Base-by-base conservation (phyloP, 2,888 invertebrate genomes). In the Macrosoma leucophasiata region DNA sequence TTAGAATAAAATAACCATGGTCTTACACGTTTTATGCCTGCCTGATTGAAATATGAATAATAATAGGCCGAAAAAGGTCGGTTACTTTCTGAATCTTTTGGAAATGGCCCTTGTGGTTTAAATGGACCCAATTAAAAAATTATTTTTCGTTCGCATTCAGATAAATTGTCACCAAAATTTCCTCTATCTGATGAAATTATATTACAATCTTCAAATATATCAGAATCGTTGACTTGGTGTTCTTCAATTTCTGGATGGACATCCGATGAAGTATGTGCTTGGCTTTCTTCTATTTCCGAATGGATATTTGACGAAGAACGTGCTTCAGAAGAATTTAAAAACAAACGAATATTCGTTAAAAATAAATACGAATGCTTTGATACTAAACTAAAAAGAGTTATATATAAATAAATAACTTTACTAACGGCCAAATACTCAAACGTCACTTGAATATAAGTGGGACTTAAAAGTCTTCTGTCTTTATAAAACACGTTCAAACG, bases 51-150 rank as follows among this genome's bases (percentile, higher is more conserved):
- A n/a, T n/a, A n/a, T n/a, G n/a, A n/a, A n/a, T n/a, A n/a, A n/a
- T n/a, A n/a, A n/a, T n/a, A n/a, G n/a, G n/a, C n/a, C n/a, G n/a
- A n/a, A n/a, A n/a, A n/a, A n/a, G n/a, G n/a, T n/a, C n/a, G n/a
- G n/a, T n/a, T n/a, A n/a, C n/a, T n/a, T n/a, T n/a, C n/a, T n/a
- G 41, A 43, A 45, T 26, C 48, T 43, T 46, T 48, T 48, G 48
- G 43, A 48, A 45, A 48, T 25, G 41, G 45, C 43, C 45, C 48
- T 48, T 41, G 41, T 41, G 37, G 40, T 39, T 23, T 33, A 41
- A 28, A 35, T n/a, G n/a, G n/a, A n/a, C n/a, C n/a, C n/a, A n/a
- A n/a, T n/a, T n/a, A n/a, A n/a, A n/a, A n/a, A n/a, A n/a, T n/a
- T n/a, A n/a, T n/a, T n/a, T n/a, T n/a, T n/a, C n/a, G n/a, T n/a